Conservation (phyloP, 2,113 vertebrate species). For the Anguilla rostrata region DNA sequence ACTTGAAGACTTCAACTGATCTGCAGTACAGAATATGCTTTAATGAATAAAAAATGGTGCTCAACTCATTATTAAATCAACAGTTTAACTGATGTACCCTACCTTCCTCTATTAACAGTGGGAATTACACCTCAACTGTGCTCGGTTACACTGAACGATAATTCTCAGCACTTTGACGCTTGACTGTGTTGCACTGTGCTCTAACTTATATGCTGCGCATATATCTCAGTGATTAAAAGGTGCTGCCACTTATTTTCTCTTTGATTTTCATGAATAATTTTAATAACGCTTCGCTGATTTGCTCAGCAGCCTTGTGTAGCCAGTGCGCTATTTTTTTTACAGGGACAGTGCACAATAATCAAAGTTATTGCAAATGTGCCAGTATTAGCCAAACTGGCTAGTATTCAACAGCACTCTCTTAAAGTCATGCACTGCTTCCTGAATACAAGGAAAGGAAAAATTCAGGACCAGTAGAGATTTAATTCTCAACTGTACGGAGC, state of each 20-base stretch:
- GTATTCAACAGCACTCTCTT: background rate
- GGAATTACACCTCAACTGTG: too few species aligned
- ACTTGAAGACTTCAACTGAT: too few species aligned
- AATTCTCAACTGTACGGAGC: background rate
- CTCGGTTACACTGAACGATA: background rate
- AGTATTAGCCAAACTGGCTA: too few species aligned
- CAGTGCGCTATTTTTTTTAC: background rate
- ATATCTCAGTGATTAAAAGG: background rate
- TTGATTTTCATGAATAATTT: background rate
- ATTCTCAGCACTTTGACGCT: background rate
- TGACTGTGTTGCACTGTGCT: background rate
- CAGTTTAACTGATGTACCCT: background rate
- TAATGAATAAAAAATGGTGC: background rate
- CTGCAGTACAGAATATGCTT: background rate
- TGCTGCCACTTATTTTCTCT: background rate
- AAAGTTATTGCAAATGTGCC: too few species aligned
- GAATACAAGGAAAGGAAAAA: background rate
- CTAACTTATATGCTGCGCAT: background rate
- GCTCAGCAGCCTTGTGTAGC: background rate
- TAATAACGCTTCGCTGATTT: background rate
- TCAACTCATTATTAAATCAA: background rate
- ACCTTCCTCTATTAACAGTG: background rate
- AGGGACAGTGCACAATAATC: too few species aligned
- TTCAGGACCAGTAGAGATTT: background rate
- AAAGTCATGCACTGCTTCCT: background rate